Evolutionary conservation across 2,888 invertebrate species (phyloP), one percentile per base, ranked within the genome.

Genomic region (Metacarcinus magister): DNA sequence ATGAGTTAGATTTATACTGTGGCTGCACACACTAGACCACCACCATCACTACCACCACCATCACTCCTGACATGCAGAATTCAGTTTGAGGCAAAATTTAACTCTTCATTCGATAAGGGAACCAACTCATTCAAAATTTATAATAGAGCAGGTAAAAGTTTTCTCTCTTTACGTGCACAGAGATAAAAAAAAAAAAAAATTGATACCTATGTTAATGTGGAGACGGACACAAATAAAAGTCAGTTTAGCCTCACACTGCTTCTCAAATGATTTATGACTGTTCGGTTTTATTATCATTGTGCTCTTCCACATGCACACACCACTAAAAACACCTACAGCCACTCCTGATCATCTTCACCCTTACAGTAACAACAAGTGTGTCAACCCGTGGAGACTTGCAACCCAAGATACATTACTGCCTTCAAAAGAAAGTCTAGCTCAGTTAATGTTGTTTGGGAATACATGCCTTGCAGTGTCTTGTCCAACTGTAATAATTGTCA

Each of bases 401-500:
- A 87, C 39, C 87, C 87, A 19, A 87, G 16, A 87, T 39, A 39
- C 87, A 87, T 16, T 39, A 87, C 87, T 87, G 87, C 39, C 39
- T 39, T 87, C 2, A 16, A 75, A 23, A 28, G 16, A 75, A 75
- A 87, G 32, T 87, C 0, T 39, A 39, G 39, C 39, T 87, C 87
- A 87, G 87, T 39, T 10, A 87, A 32, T 87, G 87, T 39, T 87
- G 8, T 87, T 87, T 32, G 32, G 87, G 10, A 32, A 87, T 32
- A 87, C 87, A 39, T 87, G 87, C 87, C 87, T 87, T 87, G 87
- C 87, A 87, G 87, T 87, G 87, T 87, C 87, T 87, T 75, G 32
- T 87, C 87, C 19, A 39, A 39, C 10, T 16, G 8, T 39, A 39
- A 39, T 87, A 39, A 8, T 19, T 39, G 32, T 87, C 87, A 8